These are phyloP conservation scores for Thysanoteuthis rhombus DNA, from an alignment of 2,888 invertebrate species.

Conservation along the genomic window DNA sequence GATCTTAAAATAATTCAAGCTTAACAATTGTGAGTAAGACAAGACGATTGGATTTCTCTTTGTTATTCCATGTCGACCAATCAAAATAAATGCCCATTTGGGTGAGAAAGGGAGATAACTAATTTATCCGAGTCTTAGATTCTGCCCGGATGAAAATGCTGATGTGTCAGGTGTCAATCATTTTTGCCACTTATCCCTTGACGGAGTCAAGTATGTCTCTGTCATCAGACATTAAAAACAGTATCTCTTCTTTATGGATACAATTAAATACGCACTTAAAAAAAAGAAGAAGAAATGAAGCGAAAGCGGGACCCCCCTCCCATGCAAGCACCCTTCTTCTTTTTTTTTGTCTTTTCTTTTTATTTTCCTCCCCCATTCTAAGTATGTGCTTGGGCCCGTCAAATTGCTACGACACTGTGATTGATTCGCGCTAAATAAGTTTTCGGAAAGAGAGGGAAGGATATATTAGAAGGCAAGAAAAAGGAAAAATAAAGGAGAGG, in stretches of 20 bases:
- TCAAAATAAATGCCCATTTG: not conserved
- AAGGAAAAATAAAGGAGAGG: not conserved
- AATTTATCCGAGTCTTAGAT: not conserved
- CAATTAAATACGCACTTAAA: not conserved
- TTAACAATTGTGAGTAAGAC: conserved; percentile 12
- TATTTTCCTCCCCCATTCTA: not conserved
- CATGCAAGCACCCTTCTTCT: not conserved
- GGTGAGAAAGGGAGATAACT: not conserved
- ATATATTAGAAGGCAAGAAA: not conserved
- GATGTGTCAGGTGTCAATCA: conserved; percentile 12
- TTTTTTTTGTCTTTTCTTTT: not conserved
- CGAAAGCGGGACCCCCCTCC: not conserved
- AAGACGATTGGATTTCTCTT: not conserved
- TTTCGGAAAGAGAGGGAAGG: not conserved
- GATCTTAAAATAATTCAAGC: not conserved
- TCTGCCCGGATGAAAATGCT: not conserved
- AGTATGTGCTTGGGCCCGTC: conserved; percentile 12
- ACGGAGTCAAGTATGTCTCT: conserved; percentile 12
- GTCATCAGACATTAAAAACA: not conserved
- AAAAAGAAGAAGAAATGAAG: not conserved
- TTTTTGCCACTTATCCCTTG: conserved; percentile 12
- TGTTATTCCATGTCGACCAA: conserved; percentile 12
- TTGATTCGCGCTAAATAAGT: not conserved
- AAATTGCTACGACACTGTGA: not conserved
- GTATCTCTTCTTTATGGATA: not conserved